These are phyloP conservation scores for Stichodactyla mertensii DNA, from an alignment of 64 coral and sea anemone species.

Conservation along the genomic window DNA sequence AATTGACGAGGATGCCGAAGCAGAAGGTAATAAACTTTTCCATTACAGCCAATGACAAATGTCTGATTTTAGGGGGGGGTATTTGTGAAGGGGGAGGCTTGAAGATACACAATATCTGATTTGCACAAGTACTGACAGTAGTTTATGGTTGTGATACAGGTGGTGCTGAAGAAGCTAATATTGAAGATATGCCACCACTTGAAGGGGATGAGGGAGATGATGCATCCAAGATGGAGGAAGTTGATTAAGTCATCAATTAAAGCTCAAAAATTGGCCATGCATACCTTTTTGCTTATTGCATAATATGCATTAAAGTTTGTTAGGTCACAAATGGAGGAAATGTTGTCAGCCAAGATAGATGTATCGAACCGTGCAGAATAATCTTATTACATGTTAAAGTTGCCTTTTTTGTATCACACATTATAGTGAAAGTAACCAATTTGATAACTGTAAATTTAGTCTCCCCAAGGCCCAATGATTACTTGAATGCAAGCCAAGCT, in stretches of 20 bases:
- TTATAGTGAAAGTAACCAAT: not conserved
- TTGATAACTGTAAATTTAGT: not conserved
- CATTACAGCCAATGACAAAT: too few species aligned
- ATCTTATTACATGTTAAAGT: not conserved
- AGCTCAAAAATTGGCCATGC: not conserved
- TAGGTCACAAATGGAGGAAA: not conserved
- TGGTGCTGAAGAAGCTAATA: slow-evolving; percentile 25
- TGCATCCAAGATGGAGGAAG: slow-evolving; percentile 98
- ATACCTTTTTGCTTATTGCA: not conserved
- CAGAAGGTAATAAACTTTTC: slow-evolving; percentile 19
- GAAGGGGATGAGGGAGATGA: slow-evolving; percentile 91
- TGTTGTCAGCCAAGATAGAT: not conserved
- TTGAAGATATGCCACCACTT: slow-evolving; percentile 92
- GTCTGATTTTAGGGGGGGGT: too few species aligned
- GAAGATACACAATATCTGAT: too few species aligned
- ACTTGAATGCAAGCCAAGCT: not conserved
- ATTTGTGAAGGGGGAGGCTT: too few species aligned
- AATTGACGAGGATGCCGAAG: slow-evolving; percentile 90
- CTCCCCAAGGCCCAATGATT: not conserved
- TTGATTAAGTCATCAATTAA: slow-evolving; percentile 57
- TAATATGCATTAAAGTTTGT: slow-evolving; percentile 3
- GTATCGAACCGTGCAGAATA: not conserved
- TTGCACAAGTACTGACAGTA: too few species aligned
- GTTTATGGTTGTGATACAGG: not conserved
- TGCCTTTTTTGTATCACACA: not conserved